A percentile compares a stretch with the other conserved stretches of the same genome.
phyloP scores from a whole-genome alignment of 2,888 invertebrate genomes.

The Branchipolynoe longqiensis region DNA sequence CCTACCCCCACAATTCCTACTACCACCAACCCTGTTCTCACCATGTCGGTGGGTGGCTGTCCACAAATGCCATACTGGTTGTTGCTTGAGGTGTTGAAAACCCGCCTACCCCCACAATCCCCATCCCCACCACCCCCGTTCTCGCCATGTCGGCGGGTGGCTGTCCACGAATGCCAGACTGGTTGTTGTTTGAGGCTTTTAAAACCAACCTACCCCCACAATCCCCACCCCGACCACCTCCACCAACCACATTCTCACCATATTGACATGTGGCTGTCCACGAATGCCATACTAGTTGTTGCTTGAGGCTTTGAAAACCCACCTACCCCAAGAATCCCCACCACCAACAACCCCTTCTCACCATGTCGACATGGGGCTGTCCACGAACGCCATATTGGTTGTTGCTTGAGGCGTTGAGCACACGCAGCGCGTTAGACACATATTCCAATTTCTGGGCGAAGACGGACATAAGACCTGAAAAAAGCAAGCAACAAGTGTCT shows the following conservation, averaged over 20 bases:
- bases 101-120: no score
- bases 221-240: no score
- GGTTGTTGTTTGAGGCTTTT: slow-evolving; percentile 74
- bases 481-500: neutral
- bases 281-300: slow-evolving; percentile 79
- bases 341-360: slow-evolving; percentile 65
- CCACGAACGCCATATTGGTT: slow-evolving; percentile 79
- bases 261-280: slow-evolving; percentile 78
- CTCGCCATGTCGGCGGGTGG: slow-evolving; percentile 78
- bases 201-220: no score
- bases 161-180: slow-evolving; percentile 79
- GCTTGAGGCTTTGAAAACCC: slow-evolving; percentile 73
- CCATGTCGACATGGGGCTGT: slow-evolving; percentile 78
- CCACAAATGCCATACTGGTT: slow-evolving; percentile 80
- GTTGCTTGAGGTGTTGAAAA: slow-evolving; percentile 74
- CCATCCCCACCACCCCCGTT: no score
- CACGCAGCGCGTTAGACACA: slow-evolving; percentile 75
- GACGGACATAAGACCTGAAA: slow-evolving; percentile 78
- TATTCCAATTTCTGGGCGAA: slow-evolving; percentile 79
- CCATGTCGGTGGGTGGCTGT: slow-evolving; percentile 78
- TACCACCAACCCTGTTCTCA: no score
- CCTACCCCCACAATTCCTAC: no score
- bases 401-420: slow-evolving; percentile 74
- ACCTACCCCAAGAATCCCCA: no score
- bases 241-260: slow-evolving; percentile 73